Evolutionary conservation across 2,797 vertebrate genomes (phyloP), one percentile per base, ranked within the genome.

Genomic region (Propithecus deckenii): DNA sequence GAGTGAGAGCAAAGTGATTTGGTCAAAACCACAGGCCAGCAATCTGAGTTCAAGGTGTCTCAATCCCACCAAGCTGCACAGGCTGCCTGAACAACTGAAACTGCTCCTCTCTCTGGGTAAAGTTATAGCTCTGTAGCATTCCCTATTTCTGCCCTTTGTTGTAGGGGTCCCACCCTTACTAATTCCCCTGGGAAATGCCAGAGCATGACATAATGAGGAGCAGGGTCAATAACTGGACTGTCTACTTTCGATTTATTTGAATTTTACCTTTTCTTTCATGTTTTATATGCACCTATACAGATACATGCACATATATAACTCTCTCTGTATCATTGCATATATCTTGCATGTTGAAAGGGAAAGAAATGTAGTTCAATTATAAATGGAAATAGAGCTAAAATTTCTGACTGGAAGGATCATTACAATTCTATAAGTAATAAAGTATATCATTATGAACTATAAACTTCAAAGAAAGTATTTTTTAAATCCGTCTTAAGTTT

Each of bases 401-500:
- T 61, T 92, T 38, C 57, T 79, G 87, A 67, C 30, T 88, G 32
- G 52, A 83, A 61, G 96, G n/a, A 81, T 67, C 0, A 18, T 76
- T 91, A 90, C 75, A 78, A 57, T 52, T 81, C 86, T 48, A 71
- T 43, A 96, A 38, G 17, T 57, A 79, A 80, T 67, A 43, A 89
- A 88, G 32, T 69, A 3, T 57, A 63, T 72, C 41, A 81, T 91
- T 85, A 61, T 88, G 17, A 90, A 52, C n/a, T 41, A 55, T 46
- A 93, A 35, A 79, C n/a, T 32, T 94, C n/a, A n/a, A 92, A 43
- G 28, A 92, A 63, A 87, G n/a, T 57, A 84, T 67, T 61, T 94
- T 88, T 59, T 22, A 61, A 92, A 72, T 59, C 41, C 55, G 0
- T 11, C 25, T 17, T 80, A 41, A 65, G 1, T 86, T 83, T 95